phyloP scores from a whole-genome alignment of 2,797 vertebrate genomes.

The Cossypha caffra region DNA sequence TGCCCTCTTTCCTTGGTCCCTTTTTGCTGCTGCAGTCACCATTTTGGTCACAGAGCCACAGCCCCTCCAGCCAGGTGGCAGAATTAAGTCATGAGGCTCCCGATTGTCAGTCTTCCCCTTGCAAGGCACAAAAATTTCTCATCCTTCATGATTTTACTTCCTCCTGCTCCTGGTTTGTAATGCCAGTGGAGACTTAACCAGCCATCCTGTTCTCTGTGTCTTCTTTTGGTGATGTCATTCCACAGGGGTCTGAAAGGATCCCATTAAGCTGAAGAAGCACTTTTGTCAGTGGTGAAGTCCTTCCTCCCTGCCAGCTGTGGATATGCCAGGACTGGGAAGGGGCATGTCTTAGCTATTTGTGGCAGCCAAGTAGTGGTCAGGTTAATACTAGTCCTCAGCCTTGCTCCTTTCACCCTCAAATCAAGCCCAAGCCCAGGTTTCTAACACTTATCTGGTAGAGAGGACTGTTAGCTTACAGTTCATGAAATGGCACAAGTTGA shows the following conservation, averaged over 20 bases:
- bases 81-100: background rate
- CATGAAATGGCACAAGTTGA: background rate
- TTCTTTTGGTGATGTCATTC: background rate
- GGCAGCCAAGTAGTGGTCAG: background rate
- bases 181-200: background rate
- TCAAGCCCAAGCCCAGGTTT: background rate
- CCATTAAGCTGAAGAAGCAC: background rate
- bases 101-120: background rate
- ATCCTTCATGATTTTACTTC: background rate
- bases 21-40: background rate
- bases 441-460: background rate
- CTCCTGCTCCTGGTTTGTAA: background rate
- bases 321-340: background rate
- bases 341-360: background rate
- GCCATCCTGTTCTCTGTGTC: rapidly evolving
- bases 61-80: background rate
- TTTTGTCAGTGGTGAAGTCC: background rate
- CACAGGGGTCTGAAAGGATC: background rate
- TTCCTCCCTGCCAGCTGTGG: background rate
- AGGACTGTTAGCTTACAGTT: background rate
- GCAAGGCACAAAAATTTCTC: background rate
- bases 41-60: background rate
- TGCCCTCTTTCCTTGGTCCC: background rate
- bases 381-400: background rate
- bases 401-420: background rate